Evolutionary conservation across 2,797 vertebrate species (phyloP).

Genomic region (Cyprinodon diabolis): DNA sequence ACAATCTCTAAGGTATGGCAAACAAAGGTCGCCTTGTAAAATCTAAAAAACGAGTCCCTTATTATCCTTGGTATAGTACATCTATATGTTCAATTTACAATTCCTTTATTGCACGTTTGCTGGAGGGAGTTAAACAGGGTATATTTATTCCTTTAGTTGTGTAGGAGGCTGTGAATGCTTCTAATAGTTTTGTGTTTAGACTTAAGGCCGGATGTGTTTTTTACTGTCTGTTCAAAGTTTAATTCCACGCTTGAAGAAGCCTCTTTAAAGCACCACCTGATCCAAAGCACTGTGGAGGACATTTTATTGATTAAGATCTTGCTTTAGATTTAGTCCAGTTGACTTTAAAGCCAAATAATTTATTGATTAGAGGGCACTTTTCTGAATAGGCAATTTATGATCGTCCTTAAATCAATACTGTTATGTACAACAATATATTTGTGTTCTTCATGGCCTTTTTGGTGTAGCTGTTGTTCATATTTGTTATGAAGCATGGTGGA

Average conservation of each 20-base stretch:
- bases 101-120: background rate
- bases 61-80: background rate
- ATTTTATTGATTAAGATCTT: conserved; percentile 41
- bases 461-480: background rate
- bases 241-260: conserved; percentile 33
- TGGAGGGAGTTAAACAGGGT: background rate
- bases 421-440: conserved; percentile 3
- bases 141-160: background rate
- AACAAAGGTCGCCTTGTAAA: background rate
- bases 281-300: conserved; percentile 19
- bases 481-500: background rate
- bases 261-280: conserved; percentile 38
- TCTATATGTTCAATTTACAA: conserved; percentile 4
- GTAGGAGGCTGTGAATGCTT: background rate
- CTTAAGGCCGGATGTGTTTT: conserved; percentile 19
- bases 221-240: conserved; percentile 12
- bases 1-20: background rate
- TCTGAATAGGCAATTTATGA: conserved; percentile 20
- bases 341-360: conserved; percentile 31
- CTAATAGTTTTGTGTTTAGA: conserved; percentile 5
- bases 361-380: conserved; percentile 33
- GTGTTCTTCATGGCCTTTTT: conserved; percentile 13
- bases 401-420: conserved; percentile 21
- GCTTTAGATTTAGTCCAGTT: conserved; percentile 26
- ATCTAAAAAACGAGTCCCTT: background rate